Evolutionary conservation across 2,888 invertebrate genomes (phyloP).

Genomic region (Plutella xylostella): DNA sequence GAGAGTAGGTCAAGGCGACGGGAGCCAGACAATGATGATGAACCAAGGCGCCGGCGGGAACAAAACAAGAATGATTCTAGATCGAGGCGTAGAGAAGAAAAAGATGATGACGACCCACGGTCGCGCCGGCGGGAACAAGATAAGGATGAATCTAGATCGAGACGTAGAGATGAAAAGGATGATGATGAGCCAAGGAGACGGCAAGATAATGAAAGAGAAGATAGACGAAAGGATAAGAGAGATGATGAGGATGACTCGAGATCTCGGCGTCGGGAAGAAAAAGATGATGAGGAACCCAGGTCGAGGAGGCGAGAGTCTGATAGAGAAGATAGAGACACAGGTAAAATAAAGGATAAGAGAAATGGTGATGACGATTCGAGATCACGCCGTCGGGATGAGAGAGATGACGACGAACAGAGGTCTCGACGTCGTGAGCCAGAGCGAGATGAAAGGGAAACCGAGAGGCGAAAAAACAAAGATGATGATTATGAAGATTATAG

Average conservation of each 20-base stretch:
- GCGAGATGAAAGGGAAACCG: not conserved
- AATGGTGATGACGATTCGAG: not conserved
- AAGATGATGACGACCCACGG: conserved; percentile 9
- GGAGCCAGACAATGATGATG: conserved; percentile 16
- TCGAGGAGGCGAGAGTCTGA: conserved; percentile 1
- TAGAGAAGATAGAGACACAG: conserved; percentile 2
- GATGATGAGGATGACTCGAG: conserved; percentile 12
- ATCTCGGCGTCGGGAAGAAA: conserved; percentile 10
- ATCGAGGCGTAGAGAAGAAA: not conserved
- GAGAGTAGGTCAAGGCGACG: conserved; percentile 9
- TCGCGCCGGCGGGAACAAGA: conserved; percentile 12
- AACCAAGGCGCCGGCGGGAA: conserved; percentile 10
- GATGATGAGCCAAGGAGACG: conserved; percentile 4
- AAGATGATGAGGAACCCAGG: conserved; percentile 11
- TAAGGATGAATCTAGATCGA: not conserved
- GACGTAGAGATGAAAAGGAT: not conserved
- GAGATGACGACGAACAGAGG: conserved; percentile 6
- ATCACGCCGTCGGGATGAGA: not conserved
- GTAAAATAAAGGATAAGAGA: not conserved
- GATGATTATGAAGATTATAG: conserved; percentile 10
- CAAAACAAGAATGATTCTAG: conserved; percentile 14
- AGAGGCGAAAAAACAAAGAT: conserved; percentile 3
- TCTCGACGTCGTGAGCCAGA: too few relatives aligned
- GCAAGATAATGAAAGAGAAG: conserved; percentile 6
- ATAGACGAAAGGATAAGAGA: conserved; percentile 14